phyloP scores from a whole-genome alignment of 2,888 invertebrate species.

The Buathra laborator region DNA sequence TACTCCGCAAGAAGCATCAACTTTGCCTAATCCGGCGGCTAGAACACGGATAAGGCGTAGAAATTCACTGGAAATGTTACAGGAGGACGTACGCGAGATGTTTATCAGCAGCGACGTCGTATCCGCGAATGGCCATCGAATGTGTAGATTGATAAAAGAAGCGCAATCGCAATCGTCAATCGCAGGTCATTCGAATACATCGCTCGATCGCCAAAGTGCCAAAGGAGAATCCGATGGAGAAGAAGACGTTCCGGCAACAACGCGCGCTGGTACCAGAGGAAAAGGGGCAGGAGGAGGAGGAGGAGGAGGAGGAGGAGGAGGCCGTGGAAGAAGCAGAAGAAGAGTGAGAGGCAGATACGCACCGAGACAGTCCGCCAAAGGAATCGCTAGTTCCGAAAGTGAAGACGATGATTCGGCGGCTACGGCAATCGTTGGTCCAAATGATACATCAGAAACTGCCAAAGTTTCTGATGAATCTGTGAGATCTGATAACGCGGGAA shows the following conservation, averaged over 20 bases:
- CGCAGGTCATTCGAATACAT: constrained; percentile 28
- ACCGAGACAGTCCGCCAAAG: constrained; percentile 61
- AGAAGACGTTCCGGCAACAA: constrained; percentile 31
- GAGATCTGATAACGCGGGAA: constrained; percentile 22
- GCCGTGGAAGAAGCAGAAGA: background rate
- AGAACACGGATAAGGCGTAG: constrained; percentile 78
- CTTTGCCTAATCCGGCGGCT: constrained; percentile 51
- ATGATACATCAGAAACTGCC: constrained; percentile 21
- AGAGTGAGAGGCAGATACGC: constrained; percentile 51
- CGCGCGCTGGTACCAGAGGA: constrained; percentile 25
- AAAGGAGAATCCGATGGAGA: constrained; percentile 62
- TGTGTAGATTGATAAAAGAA: constrained; percentile 88
- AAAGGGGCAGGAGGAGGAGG: constrained; percentile 36
- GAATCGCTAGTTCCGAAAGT: constrained; percentile 75
- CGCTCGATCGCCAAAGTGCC: constrained; percentile 58
- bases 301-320: constrained; percentile 41
- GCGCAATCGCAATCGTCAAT: constrained; percentile 74
- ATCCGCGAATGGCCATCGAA: constrained; percentile 88
- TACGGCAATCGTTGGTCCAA: constrained; percentile 57
- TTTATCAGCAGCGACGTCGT: constrained; percentile 89
- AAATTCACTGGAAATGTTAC: constrained; percentile 88
- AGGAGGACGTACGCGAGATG: constrained; percentile 90
- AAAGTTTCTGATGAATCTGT: constrained; percentile 44
- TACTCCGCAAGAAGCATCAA: constrained; percentile 63
- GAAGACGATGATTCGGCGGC: constrained; percentile 77